phyloP scores from a whole-genome alignment of 2,113 vertebrate species.

The human region GRCh38 chr4:120292501-120293000 shows the following conservation, averaged over 20 bases:
- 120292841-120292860: neutral
- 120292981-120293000: neutral
- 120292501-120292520: neutral
- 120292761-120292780: neutral
- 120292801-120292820: neutral
- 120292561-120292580: neutral
- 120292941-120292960: neutral
- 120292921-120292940: neutral
- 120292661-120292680: neutral
- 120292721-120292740: neutral
- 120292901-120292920: neutral
- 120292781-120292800: neutral
- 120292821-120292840: neutral
- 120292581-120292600: neutral
- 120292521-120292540: fast-evolving
- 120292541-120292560: neutral
- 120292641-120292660: neutral
- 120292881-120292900: neutral
- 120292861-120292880: neutral
- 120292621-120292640: neutral
- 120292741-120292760: neutral
- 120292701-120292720: neutral
- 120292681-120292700: neutral
- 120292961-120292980: neutral
- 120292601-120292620: neutral